Evolutionary conservation across 2,113 vertebrate genomes (phyloP).

Genomic region (Rostratula benghalensis): DNA sequence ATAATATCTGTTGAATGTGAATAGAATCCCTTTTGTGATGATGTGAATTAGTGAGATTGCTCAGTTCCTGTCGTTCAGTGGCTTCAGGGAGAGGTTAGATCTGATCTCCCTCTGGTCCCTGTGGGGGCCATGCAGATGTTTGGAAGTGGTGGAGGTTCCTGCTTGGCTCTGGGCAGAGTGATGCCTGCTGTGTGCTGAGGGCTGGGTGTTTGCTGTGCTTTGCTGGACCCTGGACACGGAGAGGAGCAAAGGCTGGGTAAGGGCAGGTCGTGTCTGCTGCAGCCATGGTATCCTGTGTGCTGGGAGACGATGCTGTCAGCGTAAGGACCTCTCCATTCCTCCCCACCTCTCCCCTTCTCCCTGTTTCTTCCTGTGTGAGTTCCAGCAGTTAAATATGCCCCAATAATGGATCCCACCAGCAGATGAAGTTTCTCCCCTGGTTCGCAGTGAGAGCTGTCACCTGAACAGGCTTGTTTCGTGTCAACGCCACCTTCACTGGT

Average conservation of each 20-base stretch:
- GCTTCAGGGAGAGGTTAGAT: not conserved
- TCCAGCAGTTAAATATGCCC: not conserved
- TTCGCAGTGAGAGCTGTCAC: not conserved
- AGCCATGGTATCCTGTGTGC: not conserved
- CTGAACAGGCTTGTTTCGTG: not conserved
- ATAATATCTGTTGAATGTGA: not conserved
- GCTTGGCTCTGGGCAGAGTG: not conserved
- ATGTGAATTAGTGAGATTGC: not conserved
- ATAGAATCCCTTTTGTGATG: not conserved
- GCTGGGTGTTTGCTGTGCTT: not conserved
- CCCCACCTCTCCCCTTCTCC: not conserved
- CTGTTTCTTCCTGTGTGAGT: not conserved
- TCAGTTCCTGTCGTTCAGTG: not conserved
- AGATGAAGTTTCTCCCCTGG: not conserved
- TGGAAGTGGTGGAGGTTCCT: not conserved
- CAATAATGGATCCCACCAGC: not conserved
- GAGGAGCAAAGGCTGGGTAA: not conserved
- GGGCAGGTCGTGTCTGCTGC: not conserved
- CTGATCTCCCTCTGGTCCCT: not conserved
- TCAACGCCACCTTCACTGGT: rapidly evolving
- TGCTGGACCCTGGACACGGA: not conserved
- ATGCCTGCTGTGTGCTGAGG: not conserved
- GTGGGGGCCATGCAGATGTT: not conserved
- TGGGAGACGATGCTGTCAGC: not conserved
- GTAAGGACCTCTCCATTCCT: not conserved